Evolutionary conservation across 2,113 vertebrate species (phyloP), one percentile per base, ranked within the genome.

Genomic region (Willisornis vidua): DNA sequence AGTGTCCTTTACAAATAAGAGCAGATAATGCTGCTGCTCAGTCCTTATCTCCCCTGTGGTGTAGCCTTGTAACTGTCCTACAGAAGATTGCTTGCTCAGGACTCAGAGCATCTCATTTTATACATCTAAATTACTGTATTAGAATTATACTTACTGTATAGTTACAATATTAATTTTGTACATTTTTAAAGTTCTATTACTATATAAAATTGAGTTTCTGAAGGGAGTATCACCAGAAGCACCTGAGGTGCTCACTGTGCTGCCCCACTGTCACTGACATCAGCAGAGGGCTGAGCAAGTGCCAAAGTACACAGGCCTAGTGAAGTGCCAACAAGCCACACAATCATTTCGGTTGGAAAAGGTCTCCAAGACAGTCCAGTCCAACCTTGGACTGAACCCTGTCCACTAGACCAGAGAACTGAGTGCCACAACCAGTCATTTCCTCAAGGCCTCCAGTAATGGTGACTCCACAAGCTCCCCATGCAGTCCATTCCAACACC

Each of bases 271-370:
- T 2, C 71, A 37, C 4, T 13, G 37, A 54, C 54, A 85, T 25
- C 17, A 31, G 25, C 49, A 59, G 19, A 73, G 9, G 20, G 31
- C 4, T 58, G 39, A 25, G 11, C 25, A 48, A 62, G 10, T 9
- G 16, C 12, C 37, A 13, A 66, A 84, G 5, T 20, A 24, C 12
- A 12, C 2, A 8, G n/a, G 43, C 54, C 46, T 37, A 29, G 52
- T 3, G 0, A 11, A 19, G 23, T 5, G 0, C 41, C 49, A 66
- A 45, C 15, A 35, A 48, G 39, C 24, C 6, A 65, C 8, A 41
- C 12, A 39, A 43, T 15, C 62, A 65, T 29, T 65, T 15, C 22
- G 28, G 39, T 20, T 43, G 28, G 28, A 43, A 65, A 65, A 65
- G 28, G 29, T 28, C 12, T 31, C 62, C 19, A 15, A 65, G 28